A percentile compares a stretch with the other conserved stretches of the same genome.
Evolutionary conservation across 2,888 invertebrate species (phyloP).

Genomic region (Sinohyriopsis cumingii): DNA sequence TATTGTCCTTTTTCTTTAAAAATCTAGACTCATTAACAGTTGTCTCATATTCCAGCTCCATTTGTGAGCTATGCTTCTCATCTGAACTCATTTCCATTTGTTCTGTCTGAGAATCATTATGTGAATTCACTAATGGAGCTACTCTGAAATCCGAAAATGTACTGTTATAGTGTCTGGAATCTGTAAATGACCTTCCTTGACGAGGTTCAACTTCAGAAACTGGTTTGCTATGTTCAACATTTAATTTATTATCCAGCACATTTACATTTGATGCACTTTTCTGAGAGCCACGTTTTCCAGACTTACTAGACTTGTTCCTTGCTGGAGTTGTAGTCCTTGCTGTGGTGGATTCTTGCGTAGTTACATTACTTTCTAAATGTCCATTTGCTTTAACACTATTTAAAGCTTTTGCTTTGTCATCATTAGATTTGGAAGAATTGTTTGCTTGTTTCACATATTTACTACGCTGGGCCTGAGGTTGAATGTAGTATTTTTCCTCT

Average conservation of each 20-base stretch:
- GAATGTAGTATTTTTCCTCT: constrained; percentile 34
- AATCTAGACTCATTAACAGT: constrained; percentile 48
- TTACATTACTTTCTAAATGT: constrained; percentile 22
- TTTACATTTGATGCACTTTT: constrained; percentile 34
- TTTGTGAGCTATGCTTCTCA: background rate
- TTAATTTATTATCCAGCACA: constrained; percentile 19
- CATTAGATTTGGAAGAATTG: constrained; percentile 55
- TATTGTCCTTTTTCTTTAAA: constrained; percentile 49
- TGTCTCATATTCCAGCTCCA: constrained; percentile 3
- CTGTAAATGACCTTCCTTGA: constrained; percentile 11
- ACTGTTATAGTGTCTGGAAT: constrained; percentile 36
- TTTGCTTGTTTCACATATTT: constrained; percentile 62
- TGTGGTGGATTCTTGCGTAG: constrained; percentile 15
- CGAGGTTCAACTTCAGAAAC: constrained; percentile 32
- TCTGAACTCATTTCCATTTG: constrained; percentile 1
- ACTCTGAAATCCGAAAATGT: constrained; percentile 58
- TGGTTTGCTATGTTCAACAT: constrained; percentile 24
- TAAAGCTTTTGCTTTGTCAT: constrained; percentile 39
- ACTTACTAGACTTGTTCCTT: constrained; percentile 8
- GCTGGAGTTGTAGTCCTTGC: constrained; percentile 34
- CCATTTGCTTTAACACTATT: constrained; percentile 33
- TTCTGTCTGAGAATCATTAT: constrained; percentile 14
- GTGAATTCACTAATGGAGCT: constrained; percentile 23
- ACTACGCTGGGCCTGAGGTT: constrained; percentile 51
- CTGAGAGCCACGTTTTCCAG: constrained; percentile 20